Percentiles rank a stretch among this genome's conserved stretches.
phyloP scores from a whole-genome alignment of 2,113 vertebrate genomes.

The Crotalus viridis region DNA sequence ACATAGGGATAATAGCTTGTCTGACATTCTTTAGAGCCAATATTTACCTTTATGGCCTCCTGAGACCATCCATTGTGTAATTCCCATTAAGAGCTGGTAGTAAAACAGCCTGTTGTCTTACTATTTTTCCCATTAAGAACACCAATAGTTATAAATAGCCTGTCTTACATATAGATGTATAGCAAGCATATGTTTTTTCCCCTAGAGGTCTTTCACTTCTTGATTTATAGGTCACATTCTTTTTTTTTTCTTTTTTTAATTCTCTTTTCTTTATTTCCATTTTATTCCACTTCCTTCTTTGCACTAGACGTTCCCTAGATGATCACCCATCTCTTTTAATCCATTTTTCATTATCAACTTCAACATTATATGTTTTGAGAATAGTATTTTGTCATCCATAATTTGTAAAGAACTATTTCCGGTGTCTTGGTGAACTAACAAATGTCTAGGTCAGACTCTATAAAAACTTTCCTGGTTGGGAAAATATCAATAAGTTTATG shows the following conservation, averaged over 20 bases:
- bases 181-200: conserved; percentile 43
- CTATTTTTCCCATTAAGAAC: conserved; percentile 56
- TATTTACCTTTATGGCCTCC: conserved; percentile 66
- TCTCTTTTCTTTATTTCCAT: not conserved
- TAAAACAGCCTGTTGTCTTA: conserved; percentile 64
- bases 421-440: not conserved
- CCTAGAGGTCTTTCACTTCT: conserved; percentile 38
- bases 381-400: not conserved
- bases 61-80: conserved; percentile 62
- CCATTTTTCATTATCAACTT: not conserved
- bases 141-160: conserved; percentile 51
- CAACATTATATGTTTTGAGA: not conserved
- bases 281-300: not conserved
- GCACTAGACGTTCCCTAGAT: not conserved
- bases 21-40: conserved; percentile 61
- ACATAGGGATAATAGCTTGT: conserved; percentile 53
- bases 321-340: not conserved
- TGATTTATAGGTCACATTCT: not conserved
- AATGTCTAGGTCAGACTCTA: not conserved
- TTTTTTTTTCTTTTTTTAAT: not conserved
- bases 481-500: not conserved
- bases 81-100: conserved; percentile 62
- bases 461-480: not conserved
- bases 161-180: conserved; percentile 42
- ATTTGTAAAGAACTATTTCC: not conserved